Percentiles rank a stretch among this genome's conserved stretches.
Conservation (phyloP, 2,888 invertebrate species). For the Dryobotodes eremita region DNA sequence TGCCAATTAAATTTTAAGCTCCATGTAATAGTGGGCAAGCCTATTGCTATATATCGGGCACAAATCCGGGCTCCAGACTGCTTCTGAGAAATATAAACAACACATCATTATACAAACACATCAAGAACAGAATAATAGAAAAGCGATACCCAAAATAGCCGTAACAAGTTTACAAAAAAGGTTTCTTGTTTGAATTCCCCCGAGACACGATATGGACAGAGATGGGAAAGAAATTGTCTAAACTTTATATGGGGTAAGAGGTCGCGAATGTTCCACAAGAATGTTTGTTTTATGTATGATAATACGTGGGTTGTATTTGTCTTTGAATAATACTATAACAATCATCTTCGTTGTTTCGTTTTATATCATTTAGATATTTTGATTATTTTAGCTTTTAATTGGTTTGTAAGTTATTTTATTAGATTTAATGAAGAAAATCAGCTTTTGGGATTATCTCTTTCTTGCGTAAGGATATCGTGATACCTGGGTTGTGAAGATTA, state of each 20-base stretch:
- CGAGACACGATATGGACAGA: conserved; percentile 35
- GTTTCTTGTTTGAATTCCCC: conserved; percentile 42
- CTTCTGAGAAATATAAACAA: neutral
- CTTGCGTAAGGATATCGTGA: no score
- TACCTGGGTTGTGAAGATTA: no score
- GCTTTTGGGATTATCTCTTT: no score
- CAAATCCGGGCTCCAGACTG: no score
- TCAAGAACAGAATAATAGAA: conserved; percentile 42
- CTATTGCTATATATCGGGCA: no score
- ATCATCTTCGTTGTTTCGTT: neutral
- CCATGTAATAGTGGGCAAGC: no score
- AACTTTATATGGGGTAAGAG: conserved; percentile 52
- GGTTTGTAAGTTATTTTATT: no score
- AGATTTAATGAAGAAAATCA: no score
- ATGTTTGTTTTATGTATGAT: conserved; percentile 27
- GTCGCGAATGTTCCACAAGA: conserved; percentile 24
- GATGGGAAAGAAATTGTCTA: conserved; percentile 48
- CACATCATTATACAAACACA: conserved; percentile 18
- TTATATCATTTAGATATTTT: no score
- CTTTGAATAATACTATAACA: conserved; percentile 8
- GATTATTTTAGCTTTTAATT: no score
- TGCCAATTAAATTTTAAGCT: no score
- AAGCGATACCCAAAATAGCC: conserved; percentile 31
- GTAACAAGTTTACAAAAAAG: conserved; percentile 56
- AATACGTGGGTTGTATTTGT: conserved; percentile 13